Conservation (phyloP, 37 sponge, comb jelly and placozoan genomes). For the Ephydatia muelleri region DNA sequence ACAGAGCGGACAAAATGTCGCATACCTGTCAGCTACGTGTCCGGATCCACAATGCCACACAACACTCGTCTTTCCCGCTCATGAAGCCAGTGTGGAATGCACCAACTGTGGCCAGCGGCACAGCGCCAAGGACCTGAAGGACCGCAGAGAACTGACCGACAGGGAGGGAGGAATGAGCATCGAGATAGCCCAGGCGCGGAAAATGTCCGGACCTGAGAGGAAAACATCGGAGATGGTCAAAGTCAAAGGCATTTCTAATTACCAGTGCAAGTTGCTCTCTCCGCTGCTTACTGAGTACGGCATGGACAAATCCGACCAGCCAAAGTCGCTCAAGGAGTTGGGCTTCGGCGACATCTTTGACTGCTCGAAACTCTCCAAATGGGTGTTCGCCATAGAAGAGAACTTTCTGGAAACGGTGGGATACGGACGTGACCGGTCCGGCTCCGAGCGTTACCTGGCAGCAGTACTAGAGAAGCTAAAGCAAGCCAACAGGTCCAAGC, state of each 20-base stretch:
- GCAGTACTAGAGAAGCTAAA: conserved; percentile 48
- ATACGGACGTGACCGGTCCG: conserved; percentile 72
- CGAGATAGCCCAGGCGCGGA: conserved; percentile 13
- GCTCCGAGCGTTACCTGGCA: conserved; percentile 66
- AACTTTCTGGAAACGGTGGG: conserved; percentile 46
- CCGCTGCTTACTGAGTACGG: conserved; percentile 85
- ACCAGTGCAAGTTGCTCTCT: conserved; percentile 90
- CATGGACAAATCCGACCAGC: conserved; percentile 64
- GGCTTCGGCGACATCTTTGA: conserved; percentile 68
- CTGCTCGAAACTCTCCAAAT: conserved; percentile 66
- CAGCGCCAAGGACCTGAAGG: conserved; percentile 37
- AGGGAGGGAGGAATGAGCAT: conserved; percentile 34
- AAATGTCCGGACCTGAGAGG: conserved; percentile 14
- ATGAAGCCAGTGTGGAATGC: conserved; percentile 77
- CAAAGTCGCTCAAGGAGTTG: conserved; percentile 63
- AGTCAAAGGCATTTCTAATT: conserved; percentile 86
- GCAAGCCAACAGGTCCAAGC: conserved; percentile 38
- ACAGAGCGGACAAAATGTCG: conserved; percentile 20
- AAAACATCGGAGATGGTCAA: conserved; percentile 59
- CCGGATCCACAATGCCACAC: conserved; percentile 71
- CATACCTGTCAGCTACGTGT: conserved; percentile 66
- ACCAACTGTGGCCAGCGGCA: conserved; percentile 78
- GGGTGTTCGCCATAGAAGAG: conserved; percentile 82
- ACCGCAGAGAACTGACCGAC: conserved; percentile 38
- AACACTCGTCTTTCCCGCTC: conserved; percentile 61